These are phyloP conservation scores for Cyprinodon tularosa DNA, from an alignment of 2,113 vertebrate genomes.

Conservation along the genomic window DNA sequence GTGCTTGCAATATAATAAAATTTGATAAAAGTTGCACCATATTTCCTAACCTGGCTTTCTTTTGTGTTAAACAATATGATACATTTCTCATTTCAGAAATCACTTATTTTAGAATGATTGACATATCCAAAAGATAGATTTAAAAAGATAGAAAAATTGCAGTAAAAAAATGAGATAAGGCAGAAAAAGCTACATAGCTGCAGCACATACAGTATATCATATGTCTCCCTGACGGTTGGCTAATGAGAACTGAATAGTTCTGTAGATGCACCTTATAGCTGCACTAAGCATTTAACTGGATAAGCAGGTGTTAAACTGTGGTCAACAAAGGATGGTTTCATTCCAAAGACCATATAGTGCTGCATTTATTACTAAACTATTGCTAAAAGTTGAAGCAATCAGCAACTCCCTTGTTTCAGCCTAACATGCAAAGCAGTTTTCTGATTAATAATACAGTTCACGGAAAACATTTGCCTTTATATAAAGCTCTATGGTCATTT, in stretches of 20 bases:
- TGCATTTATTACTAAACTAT: neutral
- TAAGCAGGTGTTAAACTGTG: neutral
- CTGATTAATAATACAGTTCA: constrained; percentile 58
- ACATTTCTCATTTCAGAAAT: neutral
- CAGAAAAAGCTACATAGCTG: neutral
- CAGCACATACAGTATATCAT: neutral
- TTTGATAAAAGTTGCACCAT: neutral
- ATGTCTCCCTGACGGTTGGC: neutral
- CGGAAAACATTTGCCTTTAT: constrained; percentile 56
- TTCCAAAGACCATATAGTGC: neutral
- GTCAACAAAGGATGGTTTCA: neutral
- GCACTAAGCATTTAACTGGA: neutral
- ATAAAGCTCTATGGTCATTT: constrained; percentile 59
- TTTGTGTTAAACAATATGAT: neutral
- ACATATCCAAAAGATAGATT: neutral
- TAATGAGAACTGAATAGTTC: no score
- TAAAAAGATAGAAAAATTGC: no score
- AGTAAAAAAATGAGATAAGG: neutral
- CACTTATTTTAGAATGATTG: no score
- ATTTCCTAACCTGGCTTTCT: neutral
- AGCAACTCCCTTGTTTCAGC: constrained; percentile 9
- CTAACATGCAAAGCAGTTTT: constrained; percentile 49
- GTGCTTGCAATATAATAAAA: neutral
- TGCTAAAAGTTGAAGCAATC: constrained; percentile 37
- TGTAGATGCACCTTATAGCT: neutral